Evolutionary conservation across 2,113 vertebrate genomes (phyloP).

Genomic region (Silurus asotus): DNA sequence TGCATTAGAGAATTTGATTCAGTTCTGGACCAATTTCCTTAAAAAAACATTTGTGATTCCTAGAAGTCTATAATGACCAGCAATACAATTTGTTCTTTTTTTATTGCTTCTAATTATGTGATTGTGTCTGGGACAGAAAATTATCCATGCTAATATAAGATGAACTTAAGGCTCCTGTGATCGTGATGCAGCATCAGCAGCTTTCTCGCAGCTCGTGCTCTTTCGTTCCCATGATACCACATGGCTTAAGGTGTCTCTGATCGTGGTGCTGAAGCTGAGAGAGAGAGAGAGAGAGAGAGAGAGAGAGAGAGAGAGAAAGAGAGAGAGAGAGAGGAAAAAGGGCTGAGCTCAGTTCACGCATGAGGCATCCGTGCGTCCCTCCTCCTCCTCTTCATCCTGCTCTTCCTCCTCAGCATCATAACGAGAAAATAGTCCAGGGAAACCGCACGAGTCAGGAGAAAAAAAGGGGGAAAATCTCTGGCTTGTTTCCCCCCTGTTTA

Average conservation of each 20-base stretch:
- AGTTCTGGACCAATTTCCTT: no score
- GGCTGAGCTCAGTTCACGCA: slow-evolving; percentile 10
- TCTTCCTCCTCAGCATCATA: not conserved
- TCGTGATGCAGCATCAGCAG: slow-evolving; percentile 12
- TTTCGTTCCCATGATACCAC: slow-evolving; percentile 5
- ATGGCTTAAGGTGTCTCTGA: not conserved
- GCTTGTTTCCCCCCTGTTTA: not conserved
- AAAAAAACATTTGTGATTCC: no score
- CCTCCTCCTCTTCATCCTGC: not conserved
- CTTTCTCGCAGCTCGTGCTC: not conserved
- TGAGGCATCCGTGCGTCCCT: not conserved
- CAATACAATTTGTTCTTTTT: not conserved
- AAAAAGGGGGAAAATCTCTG: not conserved
- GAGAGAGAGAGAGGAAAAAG: not conserved
- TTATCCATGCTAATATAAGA: no score
- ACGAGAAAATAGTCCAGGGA: not conserved
- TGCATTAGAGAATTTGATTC: no score
- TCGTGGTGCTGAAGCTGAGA: slow-evolving; percentile 12
- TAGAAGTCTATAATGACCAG: no score
- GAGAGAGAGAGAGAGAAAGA: not conserved
- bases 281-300: not conserved
- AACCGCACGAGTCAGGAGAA: not conserved
- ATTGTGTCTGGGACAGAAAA: no score
- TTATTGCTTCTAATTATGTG: no score
- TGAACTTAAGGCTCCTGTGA: no score